Percentiles rank a stretch among this genome's conserved stretches.
phyloP scores from a whole-genome alignment of 2,888 invertebrate species.

The Hemistola chrysoprasaria region DNA sequence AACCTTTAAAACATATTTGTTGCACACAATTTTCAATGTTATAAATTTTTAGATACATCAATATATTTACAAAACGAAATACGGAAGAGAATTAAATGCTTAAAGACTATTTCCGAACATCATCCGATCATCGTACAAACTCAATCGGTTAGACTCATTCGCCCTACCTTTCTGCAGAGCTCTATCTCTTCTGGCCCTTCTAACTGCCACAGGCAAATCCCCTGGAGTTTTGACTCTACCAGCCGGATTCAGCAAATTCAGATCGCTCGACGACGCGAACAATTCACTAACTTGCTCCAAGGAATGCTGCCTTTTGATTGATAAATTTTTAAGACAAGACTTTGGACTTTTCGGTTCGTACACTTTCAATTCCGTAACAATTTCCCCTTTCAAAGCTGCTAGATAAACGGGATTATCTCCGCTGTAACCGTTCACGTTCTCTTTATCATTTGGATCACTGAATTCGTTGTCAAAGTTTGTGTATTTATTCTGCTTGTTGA shows the following conservation, averaged over 20 bases:
- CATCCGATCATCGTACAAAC: constrained; percentile 94
- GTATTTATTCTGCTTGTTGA: constrained; percentile 72
- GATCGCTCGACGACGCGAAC: constrained; percentile 86
- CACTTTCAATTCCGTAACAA: constrained; percentile 52
- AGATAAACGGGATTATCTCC: constrained; percentile 72
- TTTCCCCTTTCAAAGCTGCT: constrained; percentile 68
- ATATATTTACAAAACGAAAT: constrained; percentile 2
- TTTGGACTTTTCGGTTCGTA: constrained; percentile 55
- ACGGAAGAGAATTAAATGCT: not conserved
- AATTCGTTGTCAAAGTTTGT: constrained; percentile 73
- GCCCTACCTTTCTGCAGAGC: constrained; percentile 76
- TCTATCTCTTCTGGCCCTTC: constrained; percentile 85
- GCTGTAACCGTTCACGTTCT: constrained; percentile 62
- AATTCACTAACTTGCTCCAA: constrained; percentile 89
- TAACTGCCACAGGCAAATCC: constrained; percentile 89
- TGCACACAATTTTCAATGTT: no score
- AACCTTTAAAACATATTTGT: no score
- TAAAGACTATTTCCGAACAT: constrained; percentile 85
- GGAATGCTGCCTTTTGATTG: constrained; percentile 84
- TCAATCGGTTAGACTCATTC: constrained; percentile 86
- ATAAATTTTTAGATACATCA: no score
- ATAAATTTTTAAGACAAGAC: constrained; percentile 53
- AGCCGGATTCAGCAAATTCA: constrained; percentile 87
- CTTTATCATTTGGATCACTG: constrained; percentile 74
- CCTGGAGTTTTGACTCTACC: constrained; percentile 91